Evolutionary conservation across 2,797 vertebrate genomes (phyloP).

Genomic region (Ibycter americanus): DNA sequence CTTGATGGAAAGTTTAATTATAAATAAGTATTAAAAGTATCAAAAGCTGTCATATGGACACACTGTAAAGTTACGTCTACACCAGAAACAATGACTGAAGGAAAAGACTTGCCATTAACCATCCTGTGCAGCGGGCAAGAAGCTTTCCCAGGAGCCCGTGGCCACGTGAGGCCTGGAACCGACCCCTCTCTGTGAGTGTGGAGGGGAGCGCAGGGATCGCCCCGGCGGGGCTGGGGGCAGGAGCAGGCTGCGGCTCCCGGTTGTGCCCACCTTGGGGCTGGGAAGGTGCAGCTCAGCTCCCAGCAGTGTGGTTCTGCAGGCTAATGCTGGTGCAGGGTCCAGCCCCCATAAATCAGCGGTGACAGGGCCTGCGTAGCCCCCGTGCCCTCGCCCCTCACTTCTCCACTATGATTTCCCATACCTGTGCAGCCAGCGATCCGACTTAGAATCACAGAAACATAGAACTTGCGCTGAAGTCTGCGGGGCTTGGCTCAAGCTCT

Average conservation of each 20-base stretch:
- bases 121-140: neutral
- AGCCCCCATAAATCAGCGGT: fast-evolving
- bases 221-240: conserved; percentile 31
- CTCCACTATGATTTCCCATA: neutral
- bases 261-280: neutral
- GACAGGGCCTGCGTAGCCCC: fast-evolving
- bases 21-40: neutral
- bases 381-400: neutral
- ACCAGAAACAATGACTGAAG: conserved; percentile 40
- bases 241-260: conserved; percentile 10
- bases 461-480: no score
- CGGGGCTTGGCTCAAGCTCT: no score
- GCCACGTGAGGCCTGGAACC: neutral
- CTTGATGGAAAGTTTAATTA: neutral
- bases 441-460: no score
- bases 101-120: conserved; percentile 22
- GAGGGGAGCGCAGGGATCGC: conserved; percentile 20
- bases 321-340: fast-evolving
- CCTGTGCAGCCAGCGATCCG: neutral
- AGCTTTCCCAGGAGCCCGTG: conserved; percentile 35
- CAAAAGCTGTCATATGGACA: fast-evolving
- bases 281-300: neutral
- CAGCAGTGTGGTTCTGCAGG: neutral
- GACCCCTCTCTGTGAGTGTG: neutral
- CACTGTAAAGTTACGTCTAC: neutral